A percentile compares a stretch with the other conserved stretches of the same genome.
phyloP scores from a whole-genome alignment of 1,140 invertebrate species.

The Homarus americanus region DNA sequence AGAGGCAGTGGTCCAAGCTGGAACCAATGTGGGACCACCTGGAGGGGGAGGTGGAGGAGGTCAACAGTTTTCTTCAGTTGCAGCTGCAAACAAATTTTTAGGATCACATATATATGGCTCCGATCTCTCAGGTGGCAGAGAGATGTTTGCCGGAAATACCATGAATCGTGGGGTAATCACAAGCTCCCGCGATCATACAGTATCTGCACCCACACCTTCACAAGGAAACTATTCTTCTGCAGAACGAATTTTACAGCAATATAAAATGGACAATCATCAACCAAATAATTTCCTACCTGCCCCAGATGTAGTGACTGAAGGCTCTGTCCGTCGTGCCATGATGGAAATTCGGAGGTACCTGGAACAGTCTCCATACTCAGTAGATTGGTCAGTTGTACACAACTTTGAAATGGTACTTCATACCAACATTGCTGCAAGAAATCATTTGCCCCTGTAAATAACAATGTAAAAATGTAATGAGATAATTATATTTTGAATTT shows the following conservation, averaged over 20 bases:
- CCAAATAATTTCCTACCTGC: conserved; percentile 18
- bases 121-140: conserved; percentile 16
- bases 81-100: conserved; percentile 39
- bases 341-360: conserved; percentile 38
- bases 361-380: conserved; percentile 42
- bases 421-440: conserved; percentile 31
- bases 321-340: conserved; percentile 36
- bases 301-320: conserved; percentile 22
- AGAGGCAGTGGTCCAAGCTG: not conserved
- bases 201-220: conserved; percentile 2
- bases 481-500: not conserved
- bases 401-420: conserved; percentile 44
- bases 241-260: conserved; percentile 31
- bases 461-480: not conserved
- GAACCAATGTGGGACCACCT: conserved; percentile 5
- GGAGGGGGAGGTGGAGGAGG: not conserved
- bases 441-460: conserved; percentile 31
- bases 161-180: conserved; percentile 43
- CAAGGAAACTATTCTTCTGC: conserved; percentile 27
- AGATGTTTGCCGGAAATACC: conserved; percentile 19
- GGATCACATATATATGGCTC: conserved; percentile 19
- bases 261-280: conserved; percentile 44
- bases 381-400: conserved; percentile 38
- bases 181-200: conserved; percentile 25
- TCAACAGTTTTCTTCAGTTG: conserved; percentile 35